phyloP scores from a whole-genome alignment of 2,797 vertebrate genomes.

The Pangasius mekongensis region DNA sequence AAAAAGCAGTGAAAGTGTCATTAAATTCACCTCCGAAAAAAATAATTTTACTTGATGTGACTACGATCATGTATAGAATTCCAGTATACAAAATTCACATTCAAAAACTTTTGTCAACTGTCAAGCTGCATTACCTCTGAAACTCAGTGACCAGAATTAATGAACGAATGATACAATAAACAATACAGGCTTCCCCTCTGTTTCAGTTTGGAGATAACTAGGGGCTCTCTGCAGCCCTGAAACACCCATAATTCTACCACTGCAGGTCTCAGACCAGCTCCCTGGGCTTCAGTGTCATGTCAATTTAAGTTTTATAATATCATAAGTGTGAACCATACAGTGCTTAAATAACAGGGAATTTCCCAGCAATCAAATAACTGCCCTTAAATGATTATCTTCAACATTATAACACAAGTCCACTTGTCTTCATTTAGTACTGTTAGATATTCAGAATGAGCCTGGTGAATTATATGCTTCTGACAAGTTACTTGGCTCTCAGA shows the following conservation, averaged over 20 bases:
- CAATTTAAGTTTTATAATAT: background rate
- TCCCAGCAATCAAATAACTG: background rate
- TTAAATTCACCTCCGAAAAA: background rate
- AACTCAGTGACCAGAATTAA: background rate
- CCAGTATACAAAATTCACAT: background rate
- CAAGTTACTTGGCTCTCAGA: background rate
- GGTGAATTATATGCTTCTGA: background rate
- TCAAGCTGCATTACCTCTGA: background rate
- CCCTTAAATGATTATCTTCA: background rate
- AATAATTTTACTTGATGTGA: background rate
- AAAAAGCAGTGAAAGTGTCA: background rate
- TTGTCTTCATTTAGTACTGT: background rate
- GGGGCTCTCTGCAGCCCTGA: background rate
- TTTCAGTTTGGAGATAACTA: background rate
- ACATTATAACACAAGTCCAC: background rate
- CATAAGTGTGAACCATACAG: background rate
- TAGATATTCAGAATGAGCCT: background rate
- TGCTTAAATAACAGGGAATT: background rate
- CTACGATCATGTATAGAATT: background rate
- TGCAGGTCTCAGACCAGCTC: background rate
- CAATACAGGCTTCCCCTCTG: background rate
- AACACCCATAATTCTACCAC: background rate
- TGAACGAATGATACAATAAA: background rate
- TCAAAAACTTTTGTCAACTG: background rate
- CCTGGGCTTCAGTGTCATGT: background rate